Evolutionary conservation across 2,113 vertebrate species (phyloP), one percentile per base, ranked within the genome.

Genomic region (Bucco capensis): DNA sequence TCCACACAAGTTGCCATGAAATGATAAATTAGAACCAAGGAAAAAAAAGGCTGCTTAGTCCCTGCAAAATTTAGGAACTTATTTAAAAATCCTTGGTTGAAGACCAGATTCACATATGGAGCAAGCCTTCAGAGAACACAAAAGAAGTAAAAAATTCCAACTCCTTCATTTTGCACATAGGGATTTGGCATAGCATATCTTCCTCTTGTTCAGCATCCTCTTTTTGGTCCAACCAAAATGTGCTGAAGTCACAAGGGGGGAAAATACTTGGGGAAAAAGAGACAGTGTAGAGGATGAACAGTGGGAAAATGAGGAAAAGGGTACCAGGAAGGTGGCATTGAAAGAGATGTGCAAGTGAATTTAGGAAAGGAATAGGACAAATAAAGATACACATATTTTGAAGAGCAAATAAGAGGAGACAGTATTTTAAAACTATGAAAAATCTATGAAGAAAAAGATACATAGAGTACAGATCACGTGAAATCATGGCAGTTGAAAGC

Each of bases 291-390:
- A 71, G 25, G 14, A 40, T 18, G 6, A 79, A 25, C 16, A 79
- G 10, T 12, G 12, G 18, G 28, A 78, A 67, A 84, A 79, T 17
- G 14, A 53, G 30, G 23, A 61, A 89, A 58, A 82, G 51, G 10
- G 5, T n/a, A 28, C 10, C 21, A 38, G 12, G 7, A 27, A 83
- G 80, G 6, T 18, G 9, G 13, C 5, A 5, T 7, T 0, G 0
- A 82, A 75, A 90, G 4, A 57, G 11, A 57, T 24, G 38, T 28
- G n/a, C 60, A 71, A 15, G 19, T 44, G 14, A 51, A 47, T 54
- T 66, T 38, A 65, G 23, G 11, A 66, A 60, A 86, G 30, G 75
- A 51, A 23, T 31, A 4, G 27, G 24, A n/a, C 12, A 70, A 14
- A 42, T 16, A 66, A 8, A 69, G 14, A 72, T 6, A 19, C 2